Conservation (phyloP, 2,113 vertebrate species). For the Microtus montanus region DNA sequence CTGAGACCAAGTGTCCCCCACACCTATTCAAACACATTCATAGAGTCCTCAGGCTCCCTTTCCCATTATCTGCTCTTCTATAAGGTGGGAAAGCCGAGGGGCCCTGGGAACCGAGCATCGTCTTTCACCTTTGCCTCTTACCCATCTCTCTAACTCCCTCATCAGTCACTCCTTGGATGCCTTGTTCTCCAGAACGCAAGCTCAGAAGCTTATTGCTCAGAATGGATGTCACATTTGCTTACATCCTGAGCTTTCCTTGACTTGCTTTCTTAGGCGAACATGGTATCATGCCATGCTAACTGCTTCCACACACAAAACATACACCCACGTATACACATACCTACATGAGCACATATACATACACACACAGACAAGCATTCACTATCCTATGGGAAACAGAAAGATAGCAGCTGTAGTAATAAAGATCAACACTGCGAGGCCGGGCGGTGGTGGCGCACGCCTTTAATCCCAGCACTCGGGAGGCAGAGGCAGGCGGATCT, state of each 20-base stretch:
- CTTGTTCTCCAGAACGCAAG: background rate
- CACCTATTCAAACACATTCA: background rate
- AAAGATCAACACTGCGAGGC: background rate
- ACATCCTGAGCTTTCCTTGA: background rate
- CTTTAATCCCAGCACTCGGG: too few relatives aligned
- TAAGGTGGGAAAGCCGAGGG: background rate
- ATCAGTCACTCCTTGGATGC: background rate
- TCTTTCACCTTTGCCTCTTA: background rate
- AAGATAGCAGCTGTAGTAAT: background rate
- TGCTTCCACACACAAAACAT: fast-evolving
- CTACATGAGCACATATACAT: background rate
- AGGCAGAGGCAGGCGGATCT: too few relatives aligned
- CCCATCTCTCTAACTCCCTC: background rate
- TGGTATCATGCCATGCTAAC: too few relatives aligned
- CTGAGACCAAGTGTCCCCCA: background rate
- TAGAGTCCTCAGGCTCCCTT: background rate
- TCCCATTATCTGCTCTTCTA: background rate
- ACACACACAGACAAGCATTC: background rate
- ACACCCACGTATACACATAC: too few relatives aligned
- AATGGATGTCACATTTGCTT: background rate
- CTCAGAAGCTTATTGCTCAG: background rate
- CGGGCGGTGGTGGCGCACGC: too few relatives aligned
- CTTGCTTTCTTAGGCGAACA: background rate
- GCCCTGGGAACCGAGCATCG: background rate
- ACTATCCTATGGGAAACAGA: background rate